Evolutionary conservation across 1,140 invertebrate species (phyloP).

Genomic region (Dufourea novaeangliae): DNA sequence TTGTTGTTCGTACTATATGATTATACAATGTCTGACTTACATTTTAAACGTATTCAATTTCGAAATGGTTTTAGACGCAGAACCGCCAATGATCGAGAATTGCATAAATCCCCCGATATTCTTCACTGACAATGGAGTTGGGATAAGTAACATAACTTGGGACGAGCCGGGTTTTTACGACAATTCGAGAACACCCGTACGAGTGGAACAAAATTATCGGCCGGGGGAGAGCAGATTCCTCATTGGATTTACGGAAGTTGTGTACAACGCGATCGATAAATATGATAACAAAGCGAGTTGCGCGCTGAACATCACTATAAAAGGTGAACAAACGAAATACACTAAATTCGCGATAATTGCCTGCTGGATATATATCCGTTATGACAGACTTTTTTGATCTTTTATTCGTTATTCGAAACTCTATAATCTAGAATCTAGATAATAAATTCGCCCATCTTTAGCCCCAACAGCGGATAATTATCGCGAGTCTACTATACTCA

Average conservation of each 20-base stretch:
- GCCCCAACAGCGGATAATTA: too few species aligned
- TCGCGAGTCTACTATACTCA: too few species aligned
- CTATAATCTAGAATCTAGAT: too few species aligned
- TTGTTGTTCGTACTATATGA: too few species aligned
- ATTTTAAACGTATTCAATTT: too few species aligned
- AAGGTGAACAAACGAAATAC: constrained; percentile 79
- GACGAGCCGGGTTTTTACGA: constrained; percentile 87
- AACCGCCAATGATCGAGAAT: constrained; percentile 85
- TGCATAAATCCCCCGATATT: constrained; percentile 84
- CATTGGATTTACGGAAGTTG: constrained; percentile 83
- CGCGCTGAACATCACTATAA: constrained; percentile 84
- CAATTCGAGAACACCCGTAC: constrained; percentile 83
- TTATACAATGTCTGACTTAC: too few species aligned
- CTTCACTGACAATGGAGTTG: constrained; percentile 77
- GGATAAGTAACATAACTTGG: constrained; percentile 82
- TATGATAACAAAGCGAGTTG: constrained; percentile 85
- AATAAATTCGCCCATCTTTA: too few species aligned
- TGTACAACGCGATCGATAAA: constrained; percentile 84
- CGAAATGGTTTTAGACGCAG: constrained; percentile 80
- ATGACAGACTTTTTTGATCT: too few species aligned
- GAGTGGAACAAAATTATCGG: constrained; percentile 70
- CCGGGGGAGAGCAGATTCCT: constrained; percentile 77
- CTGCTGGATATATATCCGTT: too few species aligned
- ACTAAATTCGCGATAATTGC: neutral
- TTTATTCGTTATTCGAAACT: too few species aligned